These are phyloP conservation scores for Motacilla alba DNA, from an alignment of 2,113 vertebrate genomes.

Conservation along the genomic window DNA sequence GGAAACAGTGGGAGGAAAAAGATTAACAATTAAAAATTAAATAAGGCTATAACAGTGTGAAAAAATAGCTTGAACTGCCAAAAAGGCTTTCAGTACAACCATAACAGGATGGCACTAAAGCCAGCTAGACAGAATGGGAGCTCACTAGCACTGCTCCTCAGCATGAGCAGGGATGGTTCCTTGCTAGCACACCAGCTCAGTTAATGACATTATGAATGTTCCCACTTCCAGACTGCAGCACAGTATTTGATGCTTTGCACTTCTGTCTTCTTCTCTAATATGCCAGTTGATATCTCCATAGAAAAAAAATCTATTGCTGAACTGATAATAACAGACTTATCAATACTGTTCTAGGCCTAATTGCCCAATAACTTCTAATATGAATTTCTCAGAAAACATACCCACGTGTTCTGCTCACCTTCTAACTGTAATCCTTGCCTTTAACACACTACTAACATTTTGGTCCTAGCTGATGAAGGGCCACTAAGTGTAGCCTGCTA, in stretches of 20 bases:
- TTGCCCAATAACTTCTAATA: neutral
- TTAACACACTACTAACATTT: neutral
- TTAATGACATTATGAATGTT: neutral
- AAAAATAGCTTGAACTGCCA: constrained; percentile 68
- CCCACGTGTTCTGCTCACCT: neutral
- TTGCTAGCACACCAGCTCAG: neutral
- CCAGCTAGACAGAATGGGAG: neutral
- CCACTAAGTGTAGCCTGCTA: neutral
- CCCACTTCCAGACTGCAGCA: neutral
- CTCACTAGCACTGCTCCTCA: neutral
- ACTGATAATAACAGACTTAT: neutral
- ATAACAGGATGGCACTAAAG: neutral
- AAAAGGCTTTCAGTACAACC: neutral
- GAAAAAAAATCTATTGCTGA: neutral
- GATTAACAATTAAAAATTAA: constrained; percentile 76
- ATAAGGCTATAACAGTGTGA: constrained; percentile 65
- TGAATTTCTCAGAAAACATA: neutral
- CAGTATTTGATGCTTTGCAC: neutral
- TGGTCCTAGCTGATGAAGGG: neutral
- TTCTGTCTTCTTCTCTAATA: neutral
- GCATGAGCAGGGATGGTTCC: neutral
- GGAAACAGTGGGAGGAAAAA: constrained; percentile 69
- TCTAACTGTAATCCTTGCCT: neutral
- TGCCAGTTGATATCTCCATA: neutral
- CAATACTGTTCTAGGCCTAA: neutral